Evolutionary conservation across 2,888 invertebrate species (phyloP).

Genomic region (Norana najaformis): DNA sequence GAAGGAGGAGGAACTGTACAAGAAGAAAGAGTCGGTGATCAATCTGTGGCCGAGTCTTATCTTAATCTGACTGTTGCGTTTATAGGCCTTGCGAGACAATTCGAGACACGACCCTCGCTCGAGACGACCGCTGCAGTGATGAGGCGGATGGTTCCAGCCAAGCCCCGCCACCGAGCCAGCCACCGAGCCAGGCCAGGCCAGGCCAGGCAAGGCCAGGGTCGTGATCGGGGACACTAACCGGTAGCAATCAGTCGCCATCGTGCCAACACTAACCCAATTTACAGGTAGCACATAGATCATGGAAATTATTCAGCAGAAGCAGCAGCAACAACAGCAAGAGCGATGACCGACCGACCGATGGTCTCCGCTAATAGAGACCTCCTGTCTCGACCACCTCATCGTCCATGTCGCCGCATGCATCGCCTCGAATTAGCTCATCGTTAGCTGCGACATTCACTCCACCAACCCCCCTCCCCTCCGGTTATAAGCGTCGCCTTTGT

Average conservation of each 20-base stretch:
- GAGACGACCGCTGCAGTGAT: background rate
- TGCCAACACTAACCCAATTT: background rate
- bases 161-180: too few relatives aligned
- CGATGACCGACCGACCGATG: background rate
- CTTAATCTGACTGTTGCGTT: constrained; percentile 14
- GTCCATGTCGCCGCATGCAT: background rate
- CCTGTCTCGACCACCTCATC: background rate
- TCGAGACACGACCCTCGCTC: constrained; percentile 9
- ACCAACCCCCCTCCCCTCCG: background rate
- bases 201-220: background rate
- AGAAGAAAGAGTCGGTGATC: background rate
- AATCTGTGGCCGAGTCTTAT: background rate
- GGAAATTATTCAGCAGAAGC: background rate
- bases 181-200: background rate
- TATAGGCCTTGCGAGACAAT: constrained; percentile 18
- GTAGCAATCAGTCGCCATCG: constrained; percentile 20
- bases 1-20: background rate
- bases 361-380: constrained; percentile 18
- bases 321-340: background rate
- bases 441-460: background rate
- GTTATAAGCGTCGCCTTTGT: constrained; percentile 18
- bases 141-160: background rate
- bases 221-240: constrained; percentile 22
- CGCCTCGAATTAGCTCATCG: background rate
- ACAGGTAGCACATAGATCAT: constrained; percentile 21